Base-by-base conservation (phyloP, 2,113 vertebrate genomes). In the Prinia subflava region DNA sequence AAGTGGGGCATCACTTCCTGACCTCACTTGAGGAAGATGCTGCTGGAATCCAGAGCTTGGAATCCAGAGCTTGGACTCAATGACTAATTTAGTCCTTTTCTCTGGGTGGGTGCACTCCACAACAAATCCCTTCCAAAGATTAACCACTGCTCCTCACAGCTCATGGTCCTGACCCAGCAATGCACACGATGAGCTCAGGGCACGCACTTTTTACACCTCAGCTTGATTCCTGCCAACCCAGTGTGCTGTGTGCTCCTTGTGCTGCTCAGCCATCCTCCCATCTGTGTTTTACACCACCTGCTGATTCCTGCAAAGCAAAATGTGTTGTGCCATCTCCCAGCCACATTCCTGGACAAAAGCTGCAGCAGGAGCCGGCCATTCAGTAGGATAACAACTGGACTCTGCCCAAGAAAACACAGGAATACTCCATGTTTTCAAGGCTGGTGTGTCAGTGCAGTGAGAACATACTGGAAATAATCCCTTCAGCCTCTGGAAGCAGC, bases 111-210 rank as follows among this genome's bases (percentile, higher is more conserved):
- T 50, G 11, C 12, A 25, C 33, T 19, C 24, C 18, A 65, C 15
- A 15, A 37, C 27, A 60, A 79, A 57, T 31, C 23, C 16, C 28
- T 77, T 64, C 39, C 10, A 8, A 53, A 59, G 33, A 60, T 28
- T 7, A 53, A 31, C 20, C 23, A 23, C 7, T 19, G n/a, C 7
- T 71, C 47, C 67, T 67, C 76, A 30, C 22, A 15, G 13, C 31
- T 68, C 22, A 2, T 9, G 35, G 18, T 35, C n/a, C 35, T 56
- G 10, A 23, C 17, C 30, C 20, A 83, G 67, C 73, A 77, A 57
- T 19, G 22, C 4, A 4, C 5, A 2, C 1, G 1, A 46, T 6
- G 19, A 70, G 46, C 22, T 59, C 15, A 13, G 27, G 41, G 27
- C 5, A 67, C 6, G 9, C 27, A 5, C 2, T 1, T 11, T 71